phyloP scores from a whole-genome alignment of 1,140 invertebrate species.

The Polyergus mexicanus region DNA sequence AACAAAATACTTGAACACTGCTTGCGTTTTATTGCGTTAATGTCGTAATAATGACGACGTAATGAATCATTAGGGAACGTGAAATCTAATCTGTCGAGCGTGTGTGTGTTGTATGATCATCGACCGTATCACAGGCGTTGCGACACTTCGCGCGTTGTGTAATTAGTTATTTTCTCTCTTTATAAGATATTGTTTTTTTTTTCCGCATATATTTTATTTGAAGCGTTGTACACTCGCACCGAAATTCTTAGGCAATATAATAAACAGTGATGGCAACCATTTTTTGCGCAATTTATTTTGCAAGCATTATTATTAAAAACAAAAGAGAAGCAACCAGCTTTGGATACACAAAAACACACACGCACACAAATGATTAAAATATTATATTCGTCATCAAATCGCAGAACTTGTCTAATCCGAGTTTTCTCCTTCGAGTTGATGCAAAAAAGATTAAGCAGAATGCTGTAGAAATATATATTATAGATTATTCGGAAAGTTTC shows the following conservation, averaged over 20 bases:
- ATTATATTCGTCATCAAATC: not conserved
- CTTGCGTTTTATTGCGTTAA: not conserved
- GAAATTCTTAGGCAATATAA: constrained; percentile 4
- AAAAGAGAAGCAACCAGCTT: not conserved
- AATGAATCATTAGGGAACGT: not conserved
- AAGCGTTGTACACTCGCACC: not conserved
- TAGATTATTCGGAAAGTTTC: not conserved
- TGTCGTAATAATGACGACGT: not conserved
- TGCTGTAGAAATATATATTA: not conserved
- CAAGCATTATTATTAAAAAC: constrained; percentile 3
- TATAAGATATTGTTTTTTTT: constrained; percentile 22
- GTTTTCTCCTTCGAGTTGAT: not conserved
- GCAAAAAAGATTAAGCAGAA: not conserved
- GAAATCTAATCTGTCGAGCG: not conserved
- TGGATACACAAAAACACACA: no score
- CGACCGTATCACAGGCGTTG: constrained; percentile 41
- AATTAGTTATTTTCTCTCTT: constrained; percentile 43
- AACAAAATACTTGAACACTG: not conserved
- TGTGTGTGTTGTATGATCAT: constrained; percentile 5
- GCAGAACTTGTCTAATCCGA: not conserved
- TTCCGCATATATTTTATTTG: constrained; percentile 21
- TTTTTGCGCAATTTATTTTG: constrained; percentile 39
- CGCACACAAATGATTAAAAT: constrained; percentile 1
- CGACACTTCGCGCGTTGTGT: constrained; percentile 20
- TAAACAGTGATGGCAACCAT: not conserved